Base-by-base conservation (phyloP, 2,888 invertebrate species). In the Lumbricus terrestris region DNA sequence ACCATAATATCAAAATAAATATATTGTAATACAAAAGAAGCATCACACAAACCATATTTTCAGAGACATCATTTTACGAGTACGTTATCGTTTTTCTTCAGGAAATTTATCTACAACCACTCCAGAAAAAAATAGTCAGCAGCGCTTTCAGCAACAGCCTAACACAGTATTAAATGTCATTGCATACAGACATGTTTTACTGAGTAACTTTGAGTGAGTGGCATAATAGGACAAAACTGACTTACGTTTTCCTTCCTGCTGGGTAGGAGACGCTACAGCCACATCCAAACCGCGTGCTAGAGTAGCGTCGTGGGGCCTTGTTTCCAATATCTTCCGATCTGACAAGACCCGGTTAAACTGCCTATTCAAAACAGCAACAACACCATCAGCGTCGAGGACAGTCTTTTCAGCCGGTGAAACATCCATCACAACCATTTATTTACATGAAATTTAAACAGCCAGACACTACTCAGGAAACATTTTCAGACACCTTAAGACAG, bases 271-370 rank as follows among this genome's bases (percentile, higher is more conserved):
- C n/a, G 69, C n/a, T n/a, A n/a, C n/a, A 0, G 5, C 16, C n/a
- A n/a, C 88, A 91, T 90, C 40, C 88, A 23, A 23, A 90, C 20
- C n/a, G 69, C 11, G 33, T 40, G 33, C 88, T 35, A 0, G 4
- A 47, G 42, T 8, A 15, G 11, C 40, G 20, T 20, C 33, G 0
- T 13, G 35, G 16, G 18, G 2, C 37, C 16, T 85, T 23, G 85
- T 23, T 34, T 85, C 37, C 85, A 85, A 16, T 33, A 85, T 16
- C 16, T 23, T 35, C 8, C 85, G 85, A 85, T 85, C n/a, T 34
- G 85, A 34, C 0, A 85, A 8, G 35, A 85, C 85, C 34, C 37
- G 85, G 23, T 85, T 85, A 33, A 85, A 85, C 85, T 85, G 42
- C n/a, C n/a, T n/a, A n/a, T n/a, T n/a, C n/a, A n/a, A n/a, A n/a